Evolutionary conservation across 2,113 vertebrate species (phyloP), one percentile per base, ranked within the genome.

Genomic region (Podocnemis expansa): DNA sequence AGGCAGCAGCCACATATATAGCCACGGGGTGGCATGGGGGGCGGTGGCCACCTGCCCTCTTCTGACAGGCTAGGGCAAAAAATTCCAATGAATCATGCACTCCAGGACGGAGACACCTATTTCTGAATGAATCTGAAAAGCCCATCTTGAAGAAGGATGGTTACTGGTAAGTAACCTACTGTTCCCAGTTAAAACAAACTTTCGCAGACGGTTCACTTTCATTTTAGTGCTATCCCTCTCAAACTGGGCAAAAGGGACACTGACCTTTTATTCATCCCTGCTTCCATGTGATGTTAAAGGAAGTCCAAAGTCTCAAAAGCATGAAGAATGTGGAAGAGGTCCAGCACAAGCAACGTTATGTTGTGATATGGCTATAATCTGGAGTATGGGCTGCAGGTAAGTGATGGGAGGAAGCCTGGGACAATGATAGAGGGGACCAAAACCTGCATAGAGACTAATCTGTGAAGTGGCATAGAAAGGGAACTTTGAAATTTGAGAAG

Each of bases 401-500:
- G 12, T 67, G 60, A 2, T 3, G 3, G 1, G 29, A 54, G 29
- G 8, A 17, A 82, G 10, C 34, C 2, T 11, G 87, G 52, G 86
- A 81, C 56, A 85, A 89, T 76, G 17, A 5, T 58, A 70, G 25
- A 87, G 94, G 78, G 55, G 29, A 38, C 25, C 38, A 78, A 89
- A 94, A 24, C 45, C 70, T 79, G 10, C 47, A 70, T 27, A 34
- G 47, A 19, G 60, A 56, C 80, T 83, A 80, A 38, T 82, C 43
- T 84, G 11, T 54, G 47, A 67, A 78, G 5, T 54, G 5, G 27
- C 9, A 31, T 83, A n/a, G 75, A 47, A 41, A 85, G 19, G 93
- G 52, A 83, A 78, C 38, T 14, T 6, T 58, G 67, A 94, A 95
- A 94, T 38, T 5, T n/a, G 54, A 95, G 78, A 89, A 93, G 22